phyloP scores from a whole-genome alignment of 2,113 vertebrate genomes.

The Xenopus borealis region DNA sequence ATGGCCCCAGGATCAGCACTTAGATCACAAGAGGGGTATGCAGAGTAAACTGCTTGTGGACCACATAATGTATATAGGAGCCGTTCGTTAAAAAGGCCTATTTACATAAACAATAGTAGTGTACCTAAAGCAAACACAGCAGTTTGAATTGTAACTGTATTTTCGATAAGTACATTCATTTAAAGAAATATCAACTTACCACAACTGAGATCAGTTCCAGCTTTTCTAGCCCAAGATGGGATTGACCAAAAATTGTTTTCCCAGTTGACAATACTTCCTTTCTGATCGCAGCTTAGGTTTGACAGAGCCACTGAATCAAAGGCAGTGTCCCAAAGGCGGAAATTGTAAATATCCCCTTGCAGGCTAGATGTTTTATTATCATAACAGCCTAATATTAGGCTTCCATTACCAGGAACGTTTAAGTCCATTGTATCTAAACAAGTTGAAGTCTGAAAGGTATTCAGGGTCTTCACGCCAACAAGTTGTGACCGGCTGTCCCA shows the following conservation, averaged over 20 bases:
- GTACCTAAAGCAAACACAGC: no score
- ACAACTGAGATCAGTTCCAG: conserved; percentile 86
- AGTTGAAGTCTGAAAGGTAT: conserved; percentile 51
- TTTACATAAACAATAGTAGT: no score
- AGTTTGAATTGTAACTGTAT: neutral
- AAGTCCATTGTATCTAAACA: conserved; percentile 60
- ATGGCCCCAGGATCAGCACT: no score
- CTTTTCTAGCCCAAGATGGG: conserved; percentile 71
- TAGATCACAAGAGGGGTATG: no score
- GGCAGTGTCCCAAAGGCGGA: conserved; percentile 85
- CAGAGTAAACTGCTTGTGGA: neutral
- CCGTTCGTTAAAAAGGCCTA: no score
- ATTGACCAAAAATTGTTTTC: conserved; percentile 87
- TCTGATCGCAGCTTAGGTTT: conserved; percentile 73
- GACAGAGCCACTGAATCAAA: conserved; percentile 69
- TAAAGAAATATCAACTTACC: conserved; percentile 72
- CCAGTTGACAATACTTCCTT: conserved; percentile 89
- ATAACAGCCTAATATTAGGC: conserved; percentile 71
- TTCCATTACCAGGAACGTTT: conserved; percentile 65
- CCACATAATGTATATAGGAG: neutral
- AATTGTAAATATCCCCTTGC: conserved; percentile 85
- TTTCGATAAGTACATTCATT: neutral
- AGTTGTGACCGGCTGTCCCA: conserved; percentile 66
- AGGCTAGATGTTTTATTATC: conserved; percentile 63
- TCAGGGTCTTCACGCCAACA: conserved; percentile 63